Conservation (phyloP, 2,113 vertebrate genomes). For the Emydura subglobosa region DNA sequence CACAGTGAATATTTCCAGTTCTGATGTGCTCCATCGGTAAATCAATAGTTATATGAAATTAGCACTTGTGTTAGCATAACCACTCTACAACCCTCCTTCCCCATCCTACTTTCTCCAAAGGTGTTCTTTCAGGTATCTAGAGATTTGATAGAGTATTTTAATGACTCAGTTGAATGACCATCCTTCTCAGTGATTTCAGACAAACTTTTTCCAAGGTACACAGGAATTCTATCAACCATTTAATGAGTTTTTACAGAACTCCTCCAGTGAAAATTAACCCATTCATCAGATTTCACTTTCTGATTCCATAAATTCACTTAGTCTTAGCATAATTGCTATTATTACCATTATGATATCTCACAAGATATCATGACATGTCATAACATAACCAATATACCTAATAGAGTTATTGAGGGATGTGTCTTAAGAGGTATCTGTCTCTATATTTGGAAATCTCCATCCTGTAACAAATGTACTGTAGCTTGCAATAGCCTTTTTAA, state of each 20-base stretch:
- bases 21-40: not conserved
- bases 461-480: not conserved
- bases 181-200: not conserved
- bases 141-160: not conserved
- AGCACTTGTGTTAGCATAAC: not conserved
- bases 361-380: not conserved
- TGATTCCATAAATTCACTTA: slow-evolving; percentile 3
- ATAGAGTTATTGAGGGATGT: not conserved
- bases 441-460: not conserved
- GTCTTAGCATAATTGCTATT: not conserved
- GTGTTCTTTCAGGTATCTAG: not conserved
- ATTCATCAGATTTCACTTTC: not conserved
- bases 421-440: not conserved
- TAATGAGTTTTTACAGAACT: not conserved
- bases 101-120: fast-evolving
- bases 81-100: fast-evolving
- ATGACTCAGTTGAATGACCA: not conserved
- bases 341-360: not conserved
- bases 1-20: not conserved
- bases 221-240: not conserved
- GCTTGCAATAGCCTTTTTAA: not conserved
- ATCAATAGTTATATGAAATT: not conserved
- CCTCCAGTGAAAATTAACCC: not conserved
- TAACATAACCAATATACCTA: not conserved
- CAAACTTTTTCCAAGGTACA: not conserved